Base-by-base conservation (phyloP, 92 coral and sea anemone genomes). In the Nematostella vectensis region DNA sequence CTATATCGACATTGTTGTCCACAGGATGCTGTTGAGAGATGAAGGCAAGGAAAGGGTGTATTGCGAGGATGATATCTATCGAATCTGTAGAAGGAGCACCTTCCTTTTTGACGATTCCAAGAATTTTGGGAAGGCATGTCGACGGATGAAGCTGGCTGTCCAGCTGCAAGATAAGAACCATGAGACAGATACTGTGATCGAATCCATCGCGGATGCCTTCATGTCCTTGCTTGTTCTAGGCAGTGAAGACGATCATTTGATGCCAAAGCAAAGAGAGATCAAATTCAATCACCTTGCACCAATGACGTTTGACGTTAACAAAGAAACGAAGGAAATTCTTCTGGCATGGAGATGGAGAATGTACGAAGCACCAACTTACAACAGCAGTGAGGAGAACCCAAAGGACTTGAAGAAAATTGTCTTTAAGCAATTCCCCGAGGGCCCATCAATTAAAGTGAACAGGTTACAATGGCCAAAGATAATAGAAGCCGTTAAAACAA, bases 1-100 rank as follows among this genome's bases (percentile, higher is more conserved):
- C 8, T 89, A 89, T 57, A 71, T 89, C 11, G 97, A 89, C 67
- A 66, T 89, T 4, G 77, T 59, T 4, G 94, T 89, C 15, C 97
- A 89, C 55, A 94, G 97, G 11, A 72, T 72, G 38, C 54, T 81
- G 19, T 47, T 82, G 12, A 8, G 44, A 15, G 15, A 24, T 29
- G 44, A 18, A 1, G 57, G 22, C 10, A 29, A 16, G 33, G n/a
- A n/a, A n/a, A n/a, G n/a, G n/a, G 17, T n/a, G 22, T 50, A 55
- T 15, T 26, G 62, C 1, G 48, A 61, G 25, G 96, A 86, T 13
- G 87, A 85, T 11, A 54, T 91, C 12, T 17, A 81, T 4, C 58
- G 64, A 27, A 59, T 81, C 20, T 91, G 98, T 48, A 81, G 73
- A 36, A 83, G 95, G 13, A 74, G 80, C 31, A 91, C 91, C 0